Evolutionary conservation across 2,888 invertebrate species (phyloP), one percentile per base, ranked within the genome.

Genomic region (Anorthoa munda): DNA sequence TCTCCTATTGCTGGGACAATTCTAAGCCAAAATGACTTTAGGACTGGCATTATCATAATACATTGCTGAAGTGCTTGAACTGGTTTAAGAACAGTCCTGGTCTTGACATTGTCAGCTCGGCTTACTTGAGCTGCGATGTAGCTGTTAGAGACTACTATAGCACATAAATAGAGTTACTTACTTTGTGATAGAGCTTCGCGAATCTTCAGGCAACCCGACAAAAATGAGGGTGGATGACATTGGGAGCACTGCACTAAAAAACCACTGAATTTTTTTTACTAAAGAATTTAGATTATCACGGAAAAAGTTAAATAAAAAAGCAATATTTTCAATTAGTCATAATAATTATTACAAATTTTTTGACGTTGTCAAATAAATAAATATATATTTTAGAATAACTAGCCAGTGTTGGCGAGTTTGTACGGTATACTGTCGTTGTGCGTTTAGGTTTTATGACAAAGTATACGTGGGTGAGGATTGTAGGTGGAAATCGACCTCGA

Each of bases 161-260:
- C 12, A 15, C 0, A 21, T 5, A 23, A 46, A 51, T n/a, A n/a
- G 5, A 53, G 3, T 46, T 56, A 77, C 23, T 55, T 75, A 96
- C 95, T 92, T 96, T 83, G 94, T 97, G 94, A 97, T 97, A 59
- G 97, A 97, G 89, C 97, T 97, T 90, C 97, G 97, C 78, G 95
- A 96, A 85, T 96, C 96, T 86, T 97, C 97, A 61, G 94, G 95
- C 80, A 97, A 88, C 75, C 97, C 97, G 79, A 97, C 96, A 88
- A 96, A 97, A 76, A 97, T 96, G 68, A 97, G 92, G 56, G 97
- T 97, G 66, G 97, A 97, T 90, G 97, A 97, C 97, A 97, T 97
- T 88, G 88, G 93, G 93, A 87, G 84, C 81, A 86, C 79, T 79
- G 83, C 89, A 90, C 87, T 73, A 83, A 83, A 23, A 72, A 53